Base-by-base conservation (phyloP, 2,797 vertebrate genomes). In the Kryptopterus vitreolus region DNA sequence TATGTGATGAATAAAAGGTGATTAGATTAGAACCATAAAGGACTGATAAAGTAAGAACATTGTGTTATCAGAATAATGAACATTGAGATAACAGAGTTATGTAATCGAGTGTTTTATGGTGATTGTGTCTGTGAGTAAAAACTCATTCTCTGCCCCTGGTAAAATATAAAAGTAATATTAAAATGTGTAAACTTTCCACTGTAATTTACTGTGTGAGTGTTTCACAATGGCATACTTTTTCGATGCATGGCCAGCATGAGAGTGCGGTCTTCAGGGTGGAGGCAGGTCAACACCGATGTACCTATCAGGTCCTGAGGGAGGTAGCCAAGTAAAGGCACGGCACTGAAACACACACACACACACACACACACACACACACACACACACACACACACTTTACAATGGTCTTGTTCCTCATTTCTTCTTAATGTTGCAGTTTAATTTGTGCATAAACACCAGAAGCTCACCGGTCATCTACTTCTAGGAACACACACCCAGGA, bases 291-390 rank as follows among this genome's bases (percentile, higher is more conserved):
- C 81, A 96, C 81, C 0, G 96, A 96, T 0, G 94, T 95, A 43
- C 96, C 95, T 55, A 96, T 92, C 82, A 97, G 92, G 86, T 96
- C 96, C 87, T 96, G 96, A 79, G 96, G 95, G 63, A 96, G 94
- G 90, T 96, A 96, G 82, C 96, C 96, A 10, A 96, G 92, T 87
- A 96, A 89, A 0, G 96, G 95, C 77, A 96, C 95, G 2, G 95
- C 96, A 82, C 96, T 96, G 89, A 61, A 74, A 53, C 22, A 66
- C 29, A 46, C 43, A 77, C 59, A 81, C 59, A 79, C 46, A 77
- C 69, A 77, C n/a, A 65, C 29, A n/a, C 33, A 78, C 5, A 4
- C 46, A 62, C 48, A 71, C 24, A 53, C 16, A 31, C 24, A 71
- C 9, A 15, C 18, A n/a, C 33, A 26, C 80, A 83, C 26, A 33